Percentiles rank a stretch among this genome's conserved stretches.
Conservation (phyloP, 2,797 vertebrate species). For the Enteromius viviparus region DNA sequence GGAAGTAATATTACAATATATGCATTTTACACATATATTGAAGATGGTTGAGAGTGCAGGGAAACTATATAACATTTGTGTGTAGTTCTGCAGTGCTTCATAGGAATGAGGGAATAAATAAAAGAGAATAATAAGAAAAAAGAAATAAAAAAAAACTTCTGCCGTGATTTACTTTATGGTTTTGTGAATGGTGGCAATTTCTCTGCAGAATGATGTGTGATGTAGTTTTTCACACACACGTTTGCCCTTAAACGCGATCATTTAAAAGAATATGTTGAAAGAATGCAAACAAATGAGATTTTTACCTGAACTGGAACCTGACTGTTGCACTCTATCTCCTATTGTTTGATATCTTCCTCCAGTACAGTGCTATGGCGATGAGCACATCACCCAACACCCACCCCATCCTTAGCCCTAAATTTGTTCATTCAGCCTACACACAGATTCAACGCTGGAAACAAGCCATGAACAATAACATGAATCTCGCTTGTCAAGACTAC, state of each 20-base stretch:
- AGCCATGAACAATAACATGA: conserved; percentile 5
- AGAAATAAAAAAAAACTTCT: not conserved
- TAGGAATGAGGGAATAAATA: not conserved
- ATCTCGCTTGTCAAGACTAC: not conserved
- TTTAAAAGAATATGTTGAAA: not conserved
- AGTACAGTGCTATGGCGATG: not conserved
- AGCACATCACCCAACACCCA: not conserved
- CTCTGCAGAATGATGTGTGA: not conserved
- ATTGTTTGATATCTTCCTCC: not conserved
- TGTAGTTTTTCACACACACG: not conserved
- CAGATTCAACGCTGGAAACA: not conserved
- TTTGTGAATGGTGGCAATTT: not conserved
- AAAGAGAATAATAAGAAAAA: not conserved
- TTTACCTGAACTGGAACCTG: not conserved
- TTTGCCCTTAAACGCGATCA: not conserved
- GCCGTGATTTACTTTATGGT: not conserved
- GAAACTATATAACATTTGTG: not conserved
- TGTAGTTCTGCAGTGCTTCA: not conserved
- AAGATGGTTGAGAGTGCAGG: not conserved
- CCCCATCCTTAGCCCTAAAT: not conserved
- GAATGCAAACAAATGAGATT: not conserved
- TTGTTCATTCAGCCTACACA: not conserved
- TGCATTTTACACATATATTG: not conserved
- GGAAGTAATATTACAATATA: not conserved
- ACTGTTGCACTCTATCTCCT: not conserved